Conservation (phyloP, 2,797 vertebrate genomes). For the Pelodytes ibericus region DNA sequence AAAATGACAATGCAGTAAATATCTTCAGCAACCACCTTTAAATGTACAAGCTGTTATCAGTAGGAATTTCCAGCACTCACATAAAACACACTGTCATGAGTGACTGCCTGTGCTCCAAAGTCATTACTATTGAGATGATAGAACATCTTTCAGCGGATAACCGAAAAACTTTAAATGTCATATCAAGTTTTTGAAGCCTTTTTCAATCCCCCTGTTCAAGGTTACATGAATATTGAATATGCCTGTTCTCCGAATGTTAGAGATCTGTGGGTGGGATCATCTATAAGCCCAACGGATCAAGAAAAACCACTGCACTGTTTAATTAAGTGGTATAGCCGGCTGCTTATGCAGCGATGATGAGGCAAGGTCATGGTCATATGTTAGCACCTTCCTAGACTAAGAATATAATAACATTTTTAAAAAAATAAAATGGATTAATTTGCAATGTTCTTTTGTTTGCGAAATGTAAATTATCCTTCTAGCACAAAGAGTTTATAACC, state of each 20-base stretch:
- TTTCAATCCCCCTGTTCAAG: slow-evolving; percentile 80
- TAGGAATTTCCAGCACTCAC: slow-evolving; percentile 85
- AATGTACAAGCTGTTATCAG: slow-evolving; percentile 85
- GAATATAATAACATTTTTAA: too few relatives aligned
- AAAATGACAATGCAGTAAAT: slow-evolving; percentile 91
- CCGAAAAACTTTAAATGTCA: slow-evolving; percentile 92
- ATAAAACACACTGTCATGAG: slow-evolving; percentile 90
- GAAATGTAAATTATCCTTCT: slow-evolving; percentile 47
- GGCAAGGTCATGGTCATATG: slow-evolving; percentile 55
- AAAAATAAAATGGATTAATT: slow-evolving; percentile 54
- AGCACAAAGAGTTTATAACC: slow-evolving; percentile 35
- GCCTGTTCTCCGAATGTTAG: slow-evolving; percentile 72
- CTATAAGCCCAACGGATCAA: slow-evolving; percentile 60
- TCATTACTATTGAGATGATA: slow-evolving; percentile 83
- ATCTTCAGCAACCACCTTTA: slow-evolving; percentile 87
- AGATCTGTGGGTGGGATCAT: slow-evolving; percentile 74
- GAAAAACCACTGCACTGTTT: slow-evolving; percentile 51
- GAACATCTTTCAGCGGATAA: slow-evolving; percentile 87
- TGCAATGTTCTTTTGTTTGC: slow-evolving; percentile 42
- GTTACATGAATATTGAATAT: slow-evolving; percentile 91
- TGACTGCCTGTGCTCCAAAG: slow-evolving; percentile 85
- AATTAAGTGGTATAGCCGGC: slow-evolving; percentile 62
- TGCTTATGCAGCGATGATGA: slow-evolving; percentile 45
- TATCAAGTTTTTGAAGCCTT: slow-evolving; percentile 86
- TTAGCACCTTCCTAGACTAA: slow-evolving; percentile 52